Percentiles rank a stretch among this genome's conserved stretches.
Evolutionary conservation across 64 coral and sea anemone genomes (phyloP).

Genomic region (Pachyseris speciosa): DNA sequence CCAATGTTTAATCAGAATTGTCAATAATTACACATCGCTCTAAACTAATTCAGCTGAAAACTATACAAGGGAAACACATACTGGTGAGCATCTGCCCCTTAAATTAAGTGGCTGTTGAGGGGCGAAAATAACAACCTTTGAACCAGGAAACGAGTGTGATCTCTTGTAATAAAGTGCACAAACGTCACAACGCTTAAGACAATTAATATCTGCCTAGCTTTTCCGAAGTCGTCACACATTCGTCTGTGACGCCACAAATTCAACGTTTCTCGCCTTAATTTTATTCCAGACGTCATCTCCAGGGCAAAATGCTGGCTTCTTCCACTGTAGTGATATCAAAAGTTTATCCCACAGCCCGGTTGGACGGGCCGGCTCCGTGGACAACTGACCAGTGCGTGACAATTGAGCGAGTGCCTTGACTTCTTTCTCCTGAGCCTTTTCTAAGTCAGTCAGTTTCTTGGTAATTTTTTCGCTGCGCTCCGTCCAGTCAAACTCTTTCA

Average conservation of each 20-base stretch:
- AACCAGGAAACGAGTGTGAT: too few relatives aligned
- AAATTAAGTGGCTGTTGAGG: too few relatives aligned
- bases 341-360: background rate
- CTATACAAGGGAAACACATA: too few relatives aligned
- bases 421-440: background rate
- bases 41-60: too few relatives aligned
- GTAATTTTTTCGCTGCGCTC: background rate
- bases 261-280: background rate
- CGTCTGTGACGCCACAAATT: background rate
- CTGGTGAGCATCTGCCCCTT: too few relatives aligned
- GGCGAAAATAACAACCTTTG: too few relatives aligned
- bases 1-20: too few relatives aligned
- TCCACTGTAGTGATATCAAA: slow-evolving; percentile 10
- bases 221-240: background rate
- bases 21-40: too few relatives aligned
- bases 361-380: background rate
- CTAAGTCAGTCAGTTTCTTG: background rate
- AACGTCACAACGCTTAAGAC: background rate
- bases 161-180: too few relatives aligned
- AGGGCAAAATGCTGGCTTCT: background rate
- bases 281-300: slow-evolving; percentile 33
- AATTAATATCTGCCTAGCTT: background rate
- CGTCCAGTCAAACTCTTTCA: background rate
- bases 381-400: background rate
- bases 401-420: background rate